A percentile compares a stretch with the other conserved stretches of the same genome.
Conservation (phyloP, 2,113 vertebrate genomes). For the Camelus bactrianus region DNA sequence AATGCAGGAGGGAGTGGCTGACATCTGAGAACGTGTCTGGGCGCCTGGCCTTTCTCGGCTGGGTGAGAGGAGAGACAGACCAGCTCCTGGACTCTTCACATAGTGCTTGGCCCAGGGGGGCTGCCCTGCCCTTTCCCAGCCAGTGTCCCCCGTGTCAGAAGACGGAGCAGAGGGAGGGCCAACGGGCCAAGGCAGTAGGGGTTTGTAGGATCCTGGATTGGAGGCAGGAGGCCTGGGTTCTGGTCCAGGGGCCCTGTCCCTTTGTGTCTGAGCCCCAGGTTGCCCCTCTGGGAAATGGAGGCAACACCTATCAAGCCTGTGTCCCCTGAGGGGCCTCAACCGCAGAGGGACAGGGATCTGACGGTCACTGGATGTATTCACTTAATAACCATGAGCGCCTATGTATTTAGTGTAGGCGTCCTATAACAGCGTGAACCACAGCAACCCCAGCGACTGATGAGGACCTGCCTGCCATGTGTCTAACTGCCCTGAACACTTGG, state of each 20-base stretch:
- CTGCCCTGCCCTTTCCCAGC: neutral
- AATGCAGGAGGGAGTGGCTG: too few species aligned
- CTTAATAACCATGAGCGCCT: fast-evolving
- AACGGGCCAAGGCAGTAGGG: neutral
- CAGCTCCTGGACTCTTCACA: too few species aligned
- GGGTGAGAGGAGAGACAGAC: neutral
- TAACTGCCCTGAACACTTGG: neutral
- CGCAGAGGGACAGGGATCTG: neutral
- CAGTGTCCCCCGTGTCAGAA: neutral
- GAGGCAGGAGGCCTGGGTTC: neutral
- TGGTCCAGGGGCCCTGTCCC: neutral
- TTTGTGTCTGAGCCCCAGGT: neutral
- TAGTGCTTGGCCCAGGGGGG: neutral
- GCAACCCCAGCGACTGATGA: neutral
- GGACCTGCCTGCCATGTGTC: neutral
- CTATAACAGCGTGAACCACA: neutral
- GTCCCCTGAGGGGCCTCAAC: neutral
- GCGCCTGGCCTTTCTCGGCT: neutral
- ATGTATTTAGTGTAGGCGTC: neutral
- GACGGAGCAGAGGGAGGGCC: neutral
- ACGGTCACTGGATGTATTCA: fast-evolving
- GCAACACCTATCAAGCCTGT: fast-evolving
- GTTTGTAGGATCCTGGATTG: neutral
- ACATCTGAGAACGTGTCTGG: neutral
- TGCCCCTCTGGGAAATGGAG: neutral